Percentiles rank a stretch among this genome's conserved stretches.
Evolutionary conservation across 2,888 invertebrate species (phyloP).

Genomic region (Tachina grossa): DNA sequence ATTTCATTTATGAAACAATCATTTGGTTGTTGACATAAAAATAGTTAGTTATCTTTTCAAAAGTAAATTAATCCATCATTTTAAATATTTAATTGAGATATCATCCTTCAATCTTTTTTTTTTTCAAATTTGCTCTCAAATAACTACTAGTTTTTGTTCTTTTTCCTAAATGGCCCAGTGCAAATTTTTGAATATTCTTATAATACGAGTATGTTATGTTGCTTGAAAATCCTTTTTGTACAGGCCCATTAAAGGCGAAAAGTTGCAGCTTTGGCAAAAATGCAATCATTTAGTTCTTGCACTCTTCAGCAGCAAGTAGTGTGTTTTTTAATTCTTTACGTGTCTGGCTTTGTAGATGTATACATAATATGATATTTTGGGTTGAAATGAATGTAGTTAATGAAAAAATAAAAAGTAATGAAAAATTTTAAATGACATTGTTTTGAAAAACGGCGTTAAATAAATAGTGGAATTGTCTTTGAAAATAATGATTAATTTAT

Average conservation of each 20-base stretch:
- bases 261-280: constrained; percentile 65
- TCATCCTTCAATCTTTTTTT: not conserved
- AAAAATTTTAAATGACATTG: constrained; percentile 32
- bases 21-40: too few species aligned
- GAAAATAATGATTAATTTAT: not conserved
- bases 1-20: too few species aligned
- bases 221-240: constrained; percentile 43
- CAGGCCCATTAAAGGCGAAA: constrained; percentile 52
- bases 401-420: constrained; percentile 8
- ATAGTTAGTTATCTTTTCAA: not conserved
- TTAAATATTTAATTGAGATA: constrained; percentile 8
- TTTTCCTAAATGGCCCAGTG: constrained; percentile 2
- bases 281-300: constrained; percentile 83
- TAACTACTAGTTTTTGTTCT: constrained; percentile 11
- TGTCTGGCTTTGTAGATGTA: constrained; percentile 38
- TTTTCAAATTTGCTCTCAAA: constrained; percentile 30
- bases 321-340: constrained; percentile 77
- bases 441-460: constrained; percentile 30
- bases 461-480: not conserved
- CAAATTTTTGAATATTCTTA: constrained; percentile 14
- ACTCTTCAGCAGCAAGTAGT: constrained; percentile 83
- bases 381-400: constrained; percentile 54
- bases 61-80: constrained; percentile 1
- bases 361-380: constrained; percentile 48
- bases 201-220: constrained; percentile 3